Percentiles rank a stretch among this genome's conserved stretches.
These are phyloP conservation scores for Cydia amplana DNA, from an alignment of 1,140 invertebrate genomes.

Conservation along the genomic window DNA sequence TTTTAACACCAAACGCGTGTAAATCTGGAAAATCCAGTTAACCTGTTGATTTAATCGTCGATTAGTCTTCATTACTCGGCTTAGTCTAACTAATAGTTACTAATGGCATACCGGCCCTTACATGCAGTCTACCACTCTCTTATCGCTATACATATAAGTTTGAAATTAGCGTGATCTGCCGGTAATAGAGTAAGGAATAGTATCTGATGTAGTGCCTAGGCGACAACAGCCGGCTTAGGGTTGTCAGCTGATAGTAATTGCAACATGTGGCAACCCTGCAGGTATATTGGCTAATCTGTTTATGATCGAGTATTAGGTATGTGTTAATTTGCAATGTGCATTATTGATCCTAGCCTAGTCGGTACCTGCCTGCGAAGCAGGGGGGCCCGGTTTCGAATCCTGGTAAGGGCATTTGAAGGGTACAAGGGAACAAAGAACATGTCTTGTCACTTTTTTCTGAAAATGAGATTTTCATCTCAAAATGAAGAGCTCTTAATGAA, in stretches of 20 bases:
- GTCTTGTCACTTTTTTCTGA: too few relatives aligned
- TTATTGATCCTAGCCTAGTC: too few relatives aligned
- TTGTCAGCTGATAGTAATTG: constrained; percentile 15
- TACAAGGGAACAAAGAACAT: too few relatives aligned
- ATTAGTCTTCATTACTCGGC: constrained; percentile 69
- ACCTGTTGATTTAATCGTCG: constrained; percentile 74
- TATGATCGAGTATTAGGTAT: not conserved
- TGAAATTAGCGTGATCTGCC: not conserved
- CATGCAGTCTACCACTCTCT: constrained; percentile 44
- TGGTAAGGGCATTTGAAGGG: too few relatives aligned
- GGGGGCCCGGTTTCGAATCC: too few relatives aligned
- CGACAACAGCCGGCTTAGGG: constrained; percentile 20
- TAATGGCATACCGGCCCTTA: constrained; percentile 60
- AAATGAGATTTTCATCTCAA: too few relatives aligned
- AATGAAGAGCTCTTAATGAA: too few relatives aligned
- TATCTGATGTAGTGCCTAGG: constrained; percentile 29
- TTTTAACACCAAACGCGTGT: constrained; percentile 43
- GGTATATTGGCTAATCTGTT: constrained; percentile 14
- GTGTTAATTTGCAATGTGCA: not conserved
- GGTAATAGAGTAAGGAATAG: not conserved
- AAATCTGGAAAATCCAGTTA: constrained; percentile 45
- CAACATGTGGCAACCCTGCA: constrained; percentile 3
- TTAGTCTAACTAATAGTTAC: constrained; percentile 64
- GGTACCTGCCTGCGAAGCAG: too few relatives aligned
- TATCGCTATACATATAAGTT: not conserved